A percentile compares a stretch with the other conserved stretches of the same genome.
phyloP scores from a whole-genome alignment of 2,797 vertebrate species.

The Chlorospingus semifuscus region DNA sequence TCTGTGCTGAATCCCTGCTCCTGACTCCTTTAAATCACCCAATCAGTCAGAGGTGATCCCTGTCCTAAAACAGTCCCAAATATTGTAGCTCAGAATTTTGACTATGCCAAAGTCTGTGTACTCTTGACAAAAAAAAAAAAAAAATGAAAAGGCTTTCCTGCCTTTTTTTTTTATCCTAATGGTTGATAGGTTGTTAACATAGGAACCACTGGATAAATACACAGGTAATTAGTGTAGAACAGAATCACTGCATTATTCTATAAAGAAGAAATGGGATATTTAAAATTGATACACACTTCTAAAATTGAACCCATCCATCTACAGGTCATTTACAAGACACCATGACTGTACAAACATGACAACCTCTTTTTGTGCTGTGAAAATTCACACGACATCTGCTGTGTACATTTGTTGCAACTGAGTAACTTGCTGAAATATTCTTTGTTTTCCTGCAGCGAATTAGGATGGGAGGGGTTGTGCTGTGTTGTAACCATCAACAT shows the following conservation, averaged over 20 bases:
- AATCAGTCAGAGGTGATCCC: background rate
- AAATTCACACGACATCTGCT: background rate
- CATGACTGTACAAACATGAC: background rate
- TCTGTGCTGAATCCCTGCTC: background rate
- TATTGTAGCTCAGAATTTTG: background rate
- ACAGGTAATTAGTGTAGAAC: background rate
- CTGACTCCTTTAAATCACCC: background rate
- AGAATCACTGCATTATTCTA: background rate
- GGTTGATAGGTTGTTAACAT: background rate
- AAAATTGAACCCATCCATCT: background rate
- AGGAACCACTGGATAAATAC: background rate
- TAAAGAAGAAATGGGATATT: background rate
- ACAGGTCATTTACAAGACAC: background rate
- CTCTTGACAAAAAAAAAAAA: background rate
- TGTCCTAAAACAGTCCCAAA: background rate
- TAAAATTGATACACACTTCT: background rate
- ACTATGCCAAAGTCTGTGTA: background rate
- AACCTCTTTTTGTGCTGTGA: background rate
- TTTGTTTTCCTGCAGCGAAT: slow-evolving; percentile 12
- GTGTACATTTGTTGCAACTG: background rate
- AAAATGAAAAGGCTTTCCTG: background rate
- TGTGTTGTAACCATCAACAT: background rate
- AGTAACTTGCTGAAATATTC: slow-evolving; percentile 14
- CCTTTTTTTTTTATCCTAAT: background rate
- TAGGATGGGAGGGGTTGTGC: slow-evolving; percentile 7